These are phyloP conservation scores for Bubo scandiacus DNA, from an alignment of 2,113 vertebrate species.

Conservation along the genomic window DNA sequence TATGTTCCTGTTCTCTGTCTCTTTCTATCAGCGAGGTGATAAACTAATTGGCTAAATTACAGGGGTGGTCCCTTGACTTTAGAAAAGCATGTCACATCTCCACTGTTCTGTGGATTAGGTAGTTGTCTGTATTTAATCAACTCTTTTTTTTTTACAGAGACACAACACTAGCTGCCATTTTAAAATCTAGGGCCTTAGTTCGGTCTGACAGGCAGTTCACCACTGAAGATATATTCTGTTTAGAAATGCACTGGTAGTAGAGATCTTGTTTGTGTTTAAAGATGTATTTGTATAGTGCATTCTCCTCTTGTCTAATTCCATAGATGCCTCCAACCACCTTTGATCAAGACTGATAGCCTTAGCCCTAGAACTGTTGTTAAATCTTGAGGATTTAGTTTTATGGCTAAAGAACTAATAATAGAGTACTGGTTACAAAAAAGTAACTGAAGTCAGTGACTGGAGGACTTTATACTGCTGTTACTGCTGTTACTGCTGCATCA, in stretches of 20 bases:
- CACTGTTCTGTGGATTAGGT: not conserved
- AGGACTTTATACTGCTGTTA: not conserved
- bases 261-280: not conserved
- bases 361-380: not conserved
- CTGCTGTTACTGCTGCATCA: not conserved
- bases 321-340: not conserved
- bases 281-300: not conserved
- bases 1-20: not conserved
- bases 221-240: not conserved
- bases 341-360: not conserved
- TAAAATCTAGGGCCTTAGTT: not conserved
- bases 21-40: not conserved
- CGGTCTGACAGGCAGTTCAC: not conserved
- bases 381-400: conserved; percentile 23
- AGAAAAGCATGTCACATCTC: not conserved
- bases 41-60: not conserved
- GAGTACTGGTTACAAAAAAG: not conserved
- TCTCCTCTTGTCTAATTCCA: not conserved
- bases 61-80: not conserved
- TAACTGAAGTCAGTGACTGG: not conserved
- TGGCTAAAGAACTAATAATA: not conserved
- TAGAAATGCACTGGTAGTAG: not conserved
- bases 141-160: not conserved
- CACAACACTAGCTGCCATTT: not conserved
- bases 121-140: not conserved